Evolutionary conservation across 2,888 invertebrate genomes (phyloP), one percentile per base, ranked within the genome.

Genomic region (Steromphala cineraria): DNA sequence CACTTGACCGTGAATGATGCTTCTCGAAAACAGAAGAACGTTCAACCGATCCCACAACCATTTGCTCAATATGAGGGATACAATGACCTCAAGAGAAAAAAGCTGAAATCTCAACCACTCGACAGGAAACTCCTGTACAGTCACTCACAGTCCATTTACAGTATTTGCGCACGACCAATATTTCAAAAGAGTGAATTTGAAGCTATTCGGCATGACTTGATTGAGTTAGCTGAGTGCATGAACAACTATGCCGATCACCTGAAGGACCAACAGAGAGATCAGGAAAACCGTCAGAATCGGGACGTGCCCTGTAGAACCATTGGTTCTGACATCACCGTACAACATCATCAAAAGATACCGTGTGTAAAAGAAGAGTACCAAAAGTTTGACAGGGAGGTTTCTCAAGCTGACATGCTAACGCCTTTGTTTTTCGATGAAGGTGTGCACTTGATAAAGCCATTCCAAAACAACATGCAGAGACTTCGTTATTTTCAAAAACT

Each of bases 351-450:
- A 10, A 78, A 56, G 21, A 28, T 3, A 67, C 17, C 24, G n/a
- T 71, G 56, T 56, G 74, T 81, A 15, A 56, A 36, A 28, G 62
- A 79, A 21, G 62, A 71, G 21, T 81, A 81, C 46, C 5, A n/a
- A 19, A 31, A 40, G 7, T 31, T 81, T 13, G 67, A 83, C 40
- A 21, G 62, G 13, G 80, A 19, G 21, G 36, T 83, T 4, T 21
- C 10, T 13, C 55, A 24, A 21, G 2, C 74, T 17, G 52, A 15
- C 31, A 2, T 24, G 10, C 17, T 46, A n/a, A n/a, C 21, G 17
- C 76, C 81, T 53, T 81, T 84, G 7, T 52, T 79, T 46, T 81
- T 85, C 80, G 80, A 85, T 75, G 82, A 85, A 71, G 17, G 74
- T 79, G 7, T 4, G 7, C 7, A 36, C 7, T 3, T 81, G 31